Evolutionary conservation across 2,888 invertebrate genomes (phyloP).

Genomic region (Campopleginae sp.): DNA sequence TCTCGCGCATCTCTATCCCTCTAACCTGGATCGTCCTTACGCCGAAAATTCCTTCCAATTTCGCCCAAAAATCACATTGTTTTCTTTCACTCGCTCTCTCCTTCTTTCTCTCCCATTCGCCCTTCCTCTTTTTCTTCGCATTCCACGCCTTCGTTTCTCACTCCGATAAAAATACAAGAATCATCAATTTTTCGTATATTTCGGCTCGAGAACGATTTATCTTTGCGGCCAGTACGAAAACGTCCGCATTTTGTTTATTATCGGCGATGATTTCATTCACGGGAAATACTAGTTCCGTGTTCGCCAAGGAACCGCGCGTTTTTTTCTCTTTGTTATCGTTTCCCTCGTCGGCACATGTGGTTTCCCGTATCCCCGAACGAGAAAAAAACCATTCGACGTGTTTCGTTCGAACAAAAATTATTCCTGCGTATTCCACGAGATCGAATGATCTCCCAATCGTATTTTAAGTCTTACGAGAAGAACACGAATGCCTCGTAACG

Average conservation of each 20-base stretch:
- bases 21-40: neutral
- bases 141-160: neutral
- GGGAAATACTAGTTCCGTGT: constrained; percentile 26
- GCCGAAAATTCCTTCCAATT: constrained; percentile 35
- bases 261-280: constrained; percentile 43
- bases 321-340: neutral
- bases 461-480: neutral
- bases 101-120: neutral
- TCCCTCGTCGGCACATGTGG: constrained; percentile 16
- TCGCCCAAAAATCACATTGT: constrained; percentile 11
- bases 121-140: neutral
- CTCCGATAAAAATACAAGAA: neutral
- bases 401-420: neutral
- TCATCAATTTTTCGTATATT: neutral
- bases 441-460: neutral
- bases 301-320: constrained; percentile 26
- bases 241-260: neutral
- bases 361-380: constrained; percentile 7
- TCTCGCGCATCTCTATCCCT: constrained; percentile 36
- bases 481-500: neutral
- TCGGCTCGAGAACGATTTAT: neutral
- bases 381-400: neutral
- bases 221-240: neutral
- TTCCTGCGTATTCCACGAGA: neutral
- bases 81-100: neutral